phyloP scores from a whole-genome alignment of 2,113 vertebrate genomes.

The Telmatochromis brachygnathus region DNA sequence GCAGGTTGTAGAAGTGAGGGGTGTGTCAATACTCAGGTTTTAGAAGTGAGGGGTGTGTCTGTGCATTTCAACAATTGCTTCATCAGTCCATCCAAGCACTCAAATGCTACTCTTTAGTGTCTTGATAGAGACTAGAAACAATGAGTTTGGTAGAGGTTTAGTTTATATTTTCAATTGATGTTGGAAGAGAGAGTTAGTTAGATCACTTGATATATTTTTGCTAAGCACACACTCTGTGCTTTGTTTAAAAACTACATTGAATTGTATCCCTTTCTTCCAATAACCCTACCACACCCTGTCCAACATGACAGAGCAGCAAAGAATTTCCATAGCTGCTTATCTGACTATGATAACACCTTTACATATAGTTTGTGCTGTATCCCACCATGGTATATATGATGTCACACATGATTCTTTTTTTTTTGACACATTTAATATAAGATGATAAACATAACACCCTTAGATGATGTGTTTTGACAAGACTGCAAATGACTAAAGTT shows the following conservation, averaged over 20 bases:
- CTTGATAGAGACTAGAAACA: not conserved
- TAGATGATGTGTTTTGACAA: not conserved
- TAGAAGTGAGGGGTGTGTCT: too few relatives aligned
- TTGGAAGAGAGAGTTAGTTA: not conserved
- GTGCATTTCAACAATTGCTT: not conserved
- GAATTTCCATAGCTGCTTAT: not conserved
- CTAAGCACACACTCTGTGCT: not conserved
- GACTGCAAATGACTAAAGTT: not conserved
- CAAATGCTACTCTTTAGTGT: not conserved
- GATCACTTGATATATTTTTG: not conserved
- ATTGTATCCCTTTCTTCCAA: not conserved
- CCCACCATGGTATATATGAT: not conserved
- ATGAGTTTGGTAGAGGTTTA: not conserved
- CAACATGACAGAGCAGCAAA: not conserved
- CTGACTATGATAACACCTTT: not conserved
- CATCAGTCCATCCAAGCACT: not conserved
- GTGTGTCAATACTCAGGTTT: accelerated
- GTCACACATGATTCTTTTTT: not conserved
- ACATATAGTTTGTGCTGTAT: not conserved
- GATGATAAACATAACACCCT: not conserved
- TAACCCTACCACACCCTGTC: not conserved
- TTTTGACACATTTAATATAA: not conserved
- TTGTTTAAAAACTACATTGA: not conserved
- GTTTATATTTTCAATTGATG: not conserved
- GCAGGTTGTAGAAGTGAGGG: accelerated